Percentiles rank a stretch among this genome's conserved stretches.
These are phyloP conservation scores for Muntiacus muntjak DNA, from an alignment of 2,113 vertebrate genomes.

Conservation along the genomic window DNA sequence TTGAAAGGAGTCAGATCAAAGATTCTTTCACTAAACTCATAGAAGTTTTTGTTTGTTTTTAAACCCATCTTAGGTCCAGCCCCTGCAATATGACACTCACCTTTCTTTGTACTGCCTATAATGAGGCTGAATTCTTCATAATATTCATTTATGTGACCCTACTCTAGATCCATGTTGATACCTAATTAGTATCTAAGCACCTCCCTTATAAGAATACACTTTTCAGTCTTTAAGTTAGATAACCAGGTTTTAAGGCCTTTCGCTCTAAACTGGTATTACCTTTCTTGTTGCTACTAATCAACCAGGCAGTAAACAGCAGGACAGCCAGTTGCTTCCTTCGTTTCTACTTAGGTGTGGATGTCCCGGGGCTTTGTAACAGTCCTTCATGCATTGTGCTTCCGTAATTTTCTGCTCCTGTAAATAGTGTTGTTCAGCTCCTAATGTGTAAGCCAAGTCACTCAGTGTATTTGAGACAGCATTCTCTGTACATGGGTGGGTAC, in stretches of 20 bases:
- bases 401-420: not conserved
- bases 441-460: not conserved
- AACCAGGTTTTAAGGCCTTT: not conserved
- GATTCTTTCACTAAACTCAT: not conserved
- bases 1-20: not conserved
- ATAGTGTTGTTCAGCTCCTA: not conserved
- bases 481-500: not conserved
- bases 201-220: not conserved
- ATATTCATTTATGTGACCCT: not conserved
- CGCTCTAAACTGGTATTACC: not conserved
- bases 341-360: not conserved
- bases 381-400: not conserved
- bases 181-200: not conserved
- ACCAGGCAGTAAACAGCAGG: not conserved
- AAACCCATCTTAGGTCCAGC: not conserved
- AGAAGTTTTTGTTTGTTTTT: not conserved
- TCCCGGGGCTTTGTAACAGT: not conserved
- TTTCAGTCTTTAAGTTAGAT: not conserved
- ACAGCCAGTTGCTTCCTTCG: not conserved
- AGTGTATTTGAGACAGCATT: not conserved
- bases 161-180: not conserved
- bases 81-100: not conserved
- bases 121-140: not conserved
- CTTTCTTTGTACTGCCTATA: not conserved
- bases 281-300: not conserved